phyloP scores from a whole-genome alignment of 92 coral and sea anemone species.

The Phymanthus crucifer region DNA sequence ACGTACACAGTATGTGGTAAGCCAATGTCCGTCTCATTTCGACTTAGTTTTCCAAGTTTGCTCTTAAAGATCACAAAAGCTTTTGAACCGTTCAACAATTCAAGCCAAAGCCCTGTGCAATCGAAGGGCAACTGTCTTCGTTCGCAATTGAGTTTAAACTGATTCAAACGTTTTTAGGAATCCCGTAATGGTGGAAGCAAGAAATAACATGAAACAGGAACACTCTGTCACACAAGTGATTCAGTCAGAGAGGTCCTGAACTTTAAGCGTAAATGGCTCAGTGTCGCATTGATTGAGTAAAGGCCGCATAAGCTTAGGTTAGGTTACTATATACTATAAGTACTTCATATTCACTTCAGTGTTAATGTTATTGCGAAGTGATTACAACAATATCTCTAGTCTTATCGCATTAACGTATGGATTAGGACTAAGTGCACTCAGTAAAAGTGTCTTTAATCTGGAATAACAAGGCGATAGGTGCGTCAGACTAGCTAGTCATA shows the following conservation, averaged over 20 bases:
- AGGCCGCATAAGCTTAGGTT: background rate
- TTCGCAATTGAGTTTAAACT: too few relatives aligned
- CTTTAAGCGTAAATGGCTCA: too few relatives aligned
- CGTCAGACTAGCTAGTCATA: background rate
- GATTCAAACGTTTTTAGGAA: too few relatives aligned
- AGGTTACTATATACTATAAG: background rate
- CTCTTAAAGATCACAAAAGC: background rate
- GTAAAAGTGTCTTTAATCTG: constrained; percentile 4
- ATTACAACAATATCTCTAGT: background rate
- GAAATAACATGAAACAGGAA: too few relatives aligned
- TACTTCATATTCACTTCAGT: background rate
- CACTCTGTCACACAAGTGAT: too few relatives aligned
- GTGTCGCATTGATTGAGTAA: background rate
- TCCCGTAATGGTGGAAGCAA: too few relatives aligned
- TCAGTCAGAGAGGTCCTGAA: too few relatives aligned
- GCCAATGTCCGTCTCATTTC: background rate
- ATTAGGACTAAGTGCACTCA: background rate
- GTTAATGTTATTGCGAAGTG: background rate
- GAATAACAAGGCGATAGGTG: background rate
- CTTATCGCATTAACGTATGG: background rate
- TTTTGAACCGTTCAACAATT: background rate
- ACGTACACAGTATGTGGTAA: too few relatives aligned
- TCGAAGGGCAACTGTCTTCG: too few relatives aligned
- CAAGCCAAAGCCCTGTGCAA: too few relatives aligned
- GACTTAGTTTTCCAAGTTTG: background rate